A percentile compares a stretch with the other conserved stretches of the same genome.
phyloP scores from a whole-genome alignment of 2,113 vertebrate species.

The Paratilapia polleni region DNA sequence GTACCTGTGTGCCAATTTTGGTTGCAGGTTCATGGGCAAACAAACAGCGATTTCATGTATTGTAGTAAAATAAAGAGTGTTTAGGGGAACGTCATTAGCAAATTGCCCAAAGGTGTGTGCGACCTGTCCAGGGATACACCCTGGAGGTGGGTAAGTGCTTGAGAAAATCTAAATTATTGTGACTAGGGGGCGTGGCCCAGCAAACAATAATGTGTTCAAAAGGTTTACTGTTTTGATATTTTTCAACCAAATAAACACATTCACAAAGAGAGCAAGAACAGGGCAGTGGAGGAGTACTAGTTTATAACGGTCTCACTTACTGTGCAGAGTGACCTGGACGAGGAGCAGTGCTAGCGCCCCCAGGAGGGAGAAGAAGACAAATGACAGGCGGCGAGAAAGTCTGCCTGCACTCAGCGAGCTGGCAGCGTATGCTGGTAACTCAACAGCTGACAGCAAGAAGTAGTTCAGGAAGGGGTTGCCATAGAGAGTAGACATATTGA shows the following conservation, averaged over 20 bases:
- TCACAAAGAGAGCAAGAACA: background rate
- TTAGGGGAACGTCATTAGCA: background rate
- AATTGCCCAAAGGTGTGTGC: background rate
- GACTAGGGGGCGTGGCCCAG: background rate
- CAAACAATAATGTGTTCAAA: background rate
- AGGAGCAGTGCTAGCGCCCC: slow-evolving; percentile 48
- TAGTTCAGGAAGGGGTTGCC: slow-evolving; percentile 62
- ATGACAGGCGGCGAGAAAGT: slow-evolving; percentile 42
- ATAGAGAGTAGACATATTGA: slow-evolving; percentile 46
- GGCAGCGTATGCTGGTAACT: slow-evolving; percentile 32
- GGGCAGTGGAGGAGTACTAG: too few species aligned
- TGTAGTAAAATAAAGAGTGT: background rate
- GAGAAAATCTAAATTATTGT: background rate
- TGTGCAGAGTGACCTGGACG: slow-evolving; percentile 32
- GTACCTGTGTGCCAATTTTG: background rate
- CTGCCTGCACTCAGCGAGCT: slow-evolving; percentile 22
- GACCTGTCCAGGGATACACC: background rate
- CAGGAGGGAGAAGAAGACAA: slow-evolving; percentile 27
- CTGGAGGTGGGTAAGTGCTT: background rate
- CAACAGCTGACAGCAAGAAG: slow-evolving; percentile 33
- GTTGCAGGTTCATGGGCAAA: too few species aligned
- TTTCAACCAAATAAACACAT: background rate
- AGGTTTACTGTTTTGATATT: background rate
- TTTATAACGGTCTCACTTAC: slow-evolving; percentile 32
- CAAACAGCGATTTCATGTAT: background rate